Evolutionary conservation across 2,888 invertebrate genomes (phyloP).

Genomic region (Aporophyla lueneburgensis): DNA sequence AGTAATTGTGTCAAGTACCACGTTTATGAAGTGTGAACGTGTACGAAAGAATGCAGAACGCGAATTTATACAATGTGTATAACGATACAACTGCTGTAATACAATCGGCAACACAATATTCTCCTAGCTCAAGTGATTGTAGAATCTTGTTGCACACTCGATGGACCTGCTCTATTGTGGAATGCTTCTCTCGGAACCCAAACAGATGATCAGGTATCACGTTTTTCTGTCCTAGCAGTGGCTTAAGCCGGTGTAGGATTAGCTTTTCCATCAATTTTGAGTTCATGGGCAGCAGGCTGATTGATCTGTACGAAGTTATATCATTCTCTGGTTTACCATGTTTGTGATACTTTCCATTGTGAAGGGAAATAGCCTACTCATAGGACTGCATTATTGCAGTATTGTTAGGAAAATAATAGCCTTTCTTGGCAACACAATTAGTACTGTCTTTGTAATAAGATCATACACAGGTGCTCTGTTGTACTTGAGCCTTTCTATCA

Average conservation of each 20-base stretch:
- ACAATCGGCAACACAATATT: too few species aligned
- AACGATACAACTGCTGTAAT: too few species aligned
- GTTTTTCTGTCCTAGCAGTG: too few species aligned
- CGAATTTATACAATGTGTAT: too few species aligned
- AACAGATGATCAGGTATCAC: too few species aligned
- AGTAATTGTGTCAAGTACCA: neutral
- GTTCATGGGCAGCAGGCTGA: too few species aligned
- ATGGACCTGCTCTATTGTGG: too few species aligned
- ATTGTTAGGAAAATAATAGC: neutral
- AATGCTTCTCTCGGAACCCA: too few species aligned
- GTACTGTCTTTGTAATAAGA: neutral
- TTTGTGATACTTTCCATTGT: neutral
- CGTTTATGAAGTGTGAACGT: neutral
- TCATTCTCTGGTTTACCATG: neutral
- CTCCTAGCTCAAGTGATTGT: too few species aligned
- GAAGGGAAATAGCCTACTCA: neutral
- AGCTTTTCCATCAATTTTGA: too few species aligned
- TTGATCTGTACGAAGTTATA: neutral
- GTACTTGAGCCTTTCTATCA: neutral
- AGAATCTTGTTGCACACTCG: too few species aligned
- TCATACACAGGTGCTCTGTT: neutral
- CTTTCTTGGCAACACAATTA: neutral
- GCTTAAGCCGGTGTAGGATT: too few species aligned
- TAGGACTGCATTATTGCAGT: neutral
- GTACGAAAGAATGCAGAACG: neutral